These are phyloP conservation scores for Hyppa rectilinea DNA, from an alignment of 2,888 invertebrate species.

Conservation along the genomic window DNA sequence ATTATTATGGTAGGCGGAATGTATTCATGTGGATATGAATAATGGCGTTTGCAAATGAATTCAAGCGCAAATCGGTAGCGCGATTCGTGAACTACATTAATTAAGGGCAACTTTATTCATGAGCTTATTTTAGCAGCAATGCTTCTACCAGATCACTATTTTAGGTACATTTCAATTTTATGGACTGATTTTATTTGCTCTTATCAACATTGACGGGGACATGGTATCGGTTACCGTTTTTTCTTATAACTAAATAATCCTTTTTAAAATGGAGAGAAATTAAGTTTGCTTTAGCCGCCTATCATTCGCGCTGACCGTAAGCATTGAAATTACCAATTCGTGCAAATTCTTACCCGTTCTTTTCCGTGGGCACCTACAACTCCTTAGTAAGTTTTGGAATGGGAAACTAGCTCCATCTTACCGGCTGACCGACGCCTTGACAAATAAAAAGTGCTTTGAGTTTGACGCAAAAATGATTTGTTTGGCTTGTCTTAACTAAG, in stretches of 20 bases:
- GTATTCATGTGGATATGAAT: conserved; percentile 35
- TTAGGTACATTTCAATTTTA: no score
- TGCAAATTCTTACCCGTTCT: no score
- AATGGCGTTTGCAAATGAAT: conserved; percentile 40
- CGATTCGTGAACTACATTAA: conserved; percentile 33
- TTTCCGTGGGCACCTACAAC: no score
- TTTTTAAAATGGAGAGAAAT: background rate
- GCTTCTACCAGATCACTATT: background rate
- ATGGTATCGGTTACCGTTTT: no score
- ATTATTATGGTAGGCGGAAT: conserved; percentile 31
- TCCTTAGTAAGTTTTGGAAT: no score
- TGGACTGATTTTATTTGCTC: no score
- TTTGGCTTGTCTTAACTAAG: background rate
- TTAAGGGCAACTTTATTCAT: conserved; percentile 35
- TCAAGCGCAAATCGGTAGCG: conserved; percentile 30
- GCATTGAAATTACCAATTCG: no score
- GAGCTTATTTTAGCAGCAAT: conserved; percentile 8
- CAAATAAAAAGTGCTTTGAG: no score
- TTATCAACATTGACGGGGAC: background rate
- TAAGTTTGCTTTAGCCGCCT: background rate
- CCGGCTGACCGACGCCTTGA: no score
- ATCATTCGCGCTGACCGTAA: no score
- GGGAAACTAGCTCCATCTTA: no score
- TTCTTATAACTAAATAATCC: background rate
- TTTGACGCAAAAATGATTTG: background rate